phyloP scores from a whole-genome alignment of 2,888 invertebrate genomes.

The Homarus gammarus region DNA sequence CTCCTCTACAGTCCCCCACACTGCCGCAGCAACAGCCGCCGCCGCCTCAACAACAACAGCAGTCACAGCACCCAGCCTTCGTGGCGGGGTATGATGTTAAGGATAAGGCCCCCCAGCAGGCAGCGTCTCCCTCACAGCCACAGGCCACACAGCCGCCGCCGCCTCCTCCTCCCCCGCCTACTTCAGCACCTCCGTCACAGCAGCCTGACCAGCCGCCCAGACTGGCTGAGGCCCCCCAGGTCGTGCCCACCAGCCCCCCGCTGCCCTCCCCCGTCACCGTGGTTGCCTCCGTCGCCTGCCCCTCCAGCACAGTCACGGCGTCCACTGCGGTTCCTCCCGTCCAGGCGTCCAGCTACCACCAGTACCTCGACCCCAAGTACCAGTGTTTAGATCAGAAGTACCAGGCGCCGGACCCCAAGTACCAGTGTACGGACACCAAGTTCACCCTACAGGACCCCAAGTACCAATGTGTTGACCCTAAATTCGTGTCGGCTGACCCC shows the following conservation, averaged over 20 bases:
- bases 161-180: neutral
- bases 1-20: conserved; percentile 50
- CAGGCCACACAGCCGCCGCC: conserved; percentile 34
- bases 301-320: conserved; percentile 18
- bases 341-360: conserved; percentile 23
- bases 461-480: conserved; percentile 43
- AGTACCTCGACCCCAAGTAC: conserved; percentile 36
- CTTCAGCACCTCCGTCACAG: neutral
- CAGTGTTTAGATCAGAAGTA: conserved; percentile 29
- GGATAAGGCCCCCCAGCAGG: conserved; percentile 28
- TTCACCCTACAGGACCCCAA: conserved; percentile 56
- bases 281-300: neutral
- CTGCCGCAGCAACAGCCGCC: neutral
- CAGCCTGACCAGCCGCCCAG: conserved; percentile 23
- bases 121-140: conserved; percentile 20
- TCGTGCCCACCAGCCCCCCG: conserved; percentile 40
- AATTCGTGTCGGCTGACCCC: conserved; percentile 29
- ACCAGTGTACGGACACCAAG: conserved; percentile 31
- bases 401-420: conserved; percentile 20
- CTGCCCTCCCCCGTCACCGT: conserved; percentile 36
- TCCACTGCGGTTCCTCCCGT: conserved; percentile 10
- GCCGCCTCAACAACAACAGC: neutral
- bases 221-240: conserved; percentile 20
- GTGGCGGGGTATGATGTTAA: conserved; percentile 26
- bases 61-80: conserved; percentile 31